phyloP scores from a whole-genome alignment of 1,140 invertebrate species.

The Drosophila obscura region DNA sequence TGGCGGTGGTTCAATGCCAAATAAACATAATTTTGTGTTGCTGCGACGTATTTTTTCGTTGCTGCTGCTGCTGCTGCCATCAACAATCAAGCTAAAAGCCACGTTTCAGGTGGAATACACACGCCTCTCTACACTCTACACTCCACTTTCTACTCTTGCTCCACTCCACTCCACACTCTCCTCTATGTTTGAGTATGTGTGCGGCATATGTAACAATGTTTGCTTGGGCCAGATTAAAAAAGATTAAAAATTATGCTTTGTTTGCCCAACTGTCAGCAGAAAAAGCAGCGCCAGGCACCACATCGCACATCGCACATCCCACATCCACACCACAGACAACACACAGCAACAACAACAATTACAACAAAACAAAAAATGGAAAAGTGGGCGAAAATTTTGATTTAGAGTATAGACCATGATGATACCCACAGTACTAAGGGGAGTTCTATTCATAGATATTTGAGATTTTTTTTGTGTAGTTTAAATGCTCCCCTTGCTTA shows the following conservation, averaged over 20 bases:
- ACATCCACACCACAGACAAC: slow-evolving; percentile 4
- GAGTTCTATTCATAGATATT: too few species aligned
- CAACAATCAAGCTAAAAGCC: slow-evolving; percentile 79
- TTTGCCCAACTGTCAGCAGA: slow-evolving; percentile 80
- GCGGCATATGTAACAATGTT: slow-evolving; percentile 78
- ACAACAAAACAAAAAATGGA: slow-evolving; percentile 14
- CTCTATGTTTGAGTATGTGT: slow-evolving; percentile 4
- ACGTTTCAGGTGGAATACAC: slow-evolving; percentile 54
- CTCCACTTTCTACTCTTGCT: neutral
- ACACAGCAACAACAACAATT: slow-evolving; percentile 32
- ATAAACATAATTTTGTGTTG: slow-evolving; percentile 66
- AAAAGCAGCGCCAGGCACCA: slow-evolving; percentile 48
- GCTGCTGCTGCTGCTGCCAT: slow-evolving; percentile 36
- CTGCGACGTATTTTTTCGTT: neutral
- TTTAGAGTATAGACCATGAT: neutral
- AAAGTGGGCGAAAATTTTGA: neutral
- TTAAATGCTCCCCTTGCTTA: too few species aligned
- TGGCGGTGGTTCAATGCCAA: slow-evolving; percentile 24
- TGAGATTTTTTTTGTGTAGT: too few species aligned
- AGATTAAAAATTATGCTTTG: slow-evolving; percentile 83
- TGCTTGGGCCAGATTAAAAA: slow-evolving; percentile 78
- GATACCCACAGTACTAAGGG: too few species aligned
- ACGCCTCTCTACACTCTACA: too few species aligned
- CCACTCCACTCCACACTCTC: neutral
- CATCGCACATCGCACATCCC: slow-evolving; percentile 17